Conservation (phyloP, 1,140 invertebrate species). For the Belonocnema kinseyi region DNA sequence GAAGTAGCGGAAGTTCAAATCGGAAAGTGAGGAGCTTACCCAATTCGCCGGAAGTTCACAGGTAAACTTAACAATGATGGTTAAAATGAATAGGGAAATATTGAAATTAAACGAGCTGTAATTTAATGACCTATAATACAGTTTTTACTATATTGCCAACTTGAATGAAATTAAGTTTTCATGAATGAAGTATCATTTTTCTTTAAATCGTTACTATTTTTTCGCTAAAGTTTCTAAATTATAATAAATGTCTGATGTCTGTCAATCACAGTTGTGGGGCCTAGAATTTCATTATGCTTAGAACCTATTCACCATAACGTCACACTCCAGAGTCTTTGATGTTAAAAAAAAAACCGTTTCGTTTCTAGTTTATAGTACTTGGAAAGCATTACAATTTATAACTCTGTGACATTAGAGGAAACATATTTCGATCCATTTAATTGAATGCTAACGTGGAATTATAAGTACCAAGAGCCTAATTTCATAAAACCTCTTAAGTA, state of each 20-base stretch:
- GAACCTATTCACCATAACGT: neutral
- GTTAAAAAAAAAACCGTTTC: neutral
- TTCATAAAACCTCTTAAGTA: neutral
- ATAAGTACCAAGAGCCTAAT: neutral
- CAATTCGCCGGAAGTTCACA: slow-evolving; percentile 81
- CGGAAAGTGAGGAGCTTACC: slow-evolving; percentile 80
- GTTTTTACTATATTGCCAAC: too few species aligned
- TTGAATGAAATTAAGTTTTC: too few species aligned
- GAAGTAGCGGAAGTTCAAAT: slow-evolving; percentile 66
- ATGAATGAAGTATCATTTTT: too few species aligned
- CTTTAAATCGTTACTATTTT: too few species aligned
- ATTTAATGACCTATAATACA: neutral
- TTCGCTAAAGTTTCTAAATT: too few species aligned
- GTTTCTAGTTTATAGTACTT: neutral
- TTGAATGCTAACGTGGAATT: neutral
- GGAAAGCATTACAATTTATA: slow-evolving; percentile 14
- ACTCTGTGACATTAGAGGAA: neutral
- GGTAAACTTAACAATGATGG: slow-evolving; percentile 64
- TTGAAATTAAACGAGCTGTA: neutral
- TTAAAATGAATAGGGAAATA: neutral
- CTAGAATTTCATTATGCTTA: neutral
- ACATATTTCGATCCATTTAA: slow-evolving; percentile 5
- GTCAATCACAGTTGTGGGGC: neutral
- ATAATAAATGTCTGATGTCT: neutral
- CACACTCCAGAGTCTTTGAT: slow-evolving; percentile 3